These are phyloP conservation scores for Spilosoma lubricipeda DNA, from an alignment of 2,888 invertebrate genomes.

Conservation along the genomic window DNA sequence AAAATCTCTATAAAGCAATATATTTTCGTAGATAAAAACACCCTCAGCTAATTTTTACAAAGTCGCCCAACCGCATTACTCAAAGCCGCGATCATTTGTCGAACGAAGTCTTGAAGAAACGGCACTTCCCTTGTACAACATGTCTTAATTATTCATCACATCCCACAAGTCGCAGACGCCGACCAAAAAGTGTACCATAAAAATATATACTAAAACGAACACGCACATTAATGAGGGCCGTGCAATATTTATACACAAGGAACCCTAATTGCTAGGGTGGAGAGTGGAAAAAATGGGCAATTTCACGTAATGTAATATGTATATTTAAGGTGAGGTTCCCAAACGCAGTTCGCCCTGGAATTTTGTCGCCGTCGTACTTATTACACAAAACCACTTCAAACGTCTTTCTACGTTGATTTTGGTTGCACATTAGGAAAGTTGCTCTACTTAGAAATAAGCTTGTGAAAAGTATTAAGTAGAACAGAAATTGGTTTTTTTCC, in stretches of 20 bases:
- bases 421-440: slow-evolving; percentile 58
- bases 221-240: slow-evolving; percentile 85
- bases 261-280: slow-evolving; percentile 87
- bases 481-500: background rate
- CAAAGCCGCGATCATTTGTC: slow-evolving; percentile 53
- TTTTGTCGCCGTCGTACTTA: slow-evolving; percentile 83
- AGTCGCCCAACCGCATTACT: slow-evolving; percentile 41
- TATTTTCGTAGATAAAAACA: slow-evolving; percentile 9
- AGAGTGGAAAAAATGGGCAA: slow-evolving; percentile 87
- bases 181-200: slow-evolving; percentile 76
- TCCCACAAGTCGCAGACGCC: slow-evolving; percentile 73
- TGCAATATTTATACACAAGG: slow-evolving; percentile 86
- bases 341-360: slow-evolving; percentile 69
- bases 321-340: slow-evolving; percentile 84
- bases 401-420: slow-evolving; percentile 69
- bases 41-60: slow-evolving; percentile 16
- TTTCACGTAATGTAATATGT: slow-evolving; percentile 87
- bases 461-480: background rate
- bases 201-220: slow-evolving; percentile 84
- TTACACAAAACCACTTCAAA: slow-evolving; percentile 82
- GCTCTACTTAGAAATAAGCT: slow-evolving; percentile 64
- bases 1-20: slow-evolving; percentile 14
- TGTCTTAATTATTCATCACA: slow-evolving; percentile 85
- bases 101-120: slow-evolving; percentile 55
- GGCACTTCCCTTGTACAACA: slow-evolving; percentile 71